These are phyloP conservation scores for Phataginus tetradactyla DNA, from an alignment of 2,797 vertebrate genomes.

Conservation along the genomic window DNA sequence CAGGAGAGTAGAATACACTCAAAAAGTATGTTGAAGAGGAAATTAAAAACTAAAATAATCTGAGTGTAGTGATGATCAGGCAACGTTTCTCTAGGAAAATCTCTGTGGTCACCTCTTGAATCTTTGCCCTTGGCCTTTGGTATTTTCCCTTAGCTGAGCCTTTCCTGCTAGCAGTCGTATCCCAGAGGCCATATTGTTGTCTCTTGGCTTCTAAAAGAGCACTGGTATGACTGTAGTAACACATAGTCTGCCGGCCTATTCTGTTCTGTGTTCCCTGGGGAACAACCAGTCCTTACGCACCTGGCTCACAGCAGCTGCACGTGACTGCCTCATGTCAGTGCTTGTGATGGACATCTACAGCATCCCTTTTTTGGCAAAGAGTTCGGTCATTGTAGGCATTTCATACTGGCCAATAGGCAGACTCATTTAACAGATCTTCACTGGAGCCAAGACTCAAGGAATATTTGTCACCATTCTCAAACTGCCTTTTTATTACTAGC, in stretches of 20 bases:
- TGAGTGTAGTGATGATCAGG: not conserved
- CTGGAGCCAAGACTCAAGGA: not conserved
- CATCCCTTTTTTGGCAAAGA: not conserved
- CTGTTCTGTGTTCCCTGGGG: not conserved
- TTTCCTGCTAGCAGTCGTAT: not conserved
- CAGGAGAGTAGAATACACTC: not conserved
- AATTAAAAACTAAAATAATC: not conserved
- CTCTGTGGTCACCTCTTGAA: not conserved
- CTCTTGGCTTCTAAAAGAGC: not conserved
- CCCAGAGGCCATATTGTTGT: not conserved
- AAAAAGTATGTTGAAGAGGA: not conserved
- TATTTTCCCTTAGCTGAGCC: not conserved
- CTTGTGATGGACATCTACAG: not conserved
- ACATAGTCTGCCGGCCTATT: not conserved
- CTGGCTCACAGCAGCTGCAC: not conserved
- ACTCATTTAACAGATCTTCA: not conserved
- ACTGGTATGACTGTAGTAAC: not conserved
- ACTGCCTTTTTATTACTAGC: not conserved
- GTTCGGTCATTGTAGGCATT: not conserved
- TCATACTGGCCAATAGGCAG: not conserved
- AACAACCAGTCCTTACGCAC: not conserved
- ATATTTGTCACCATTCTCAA: not conserved
- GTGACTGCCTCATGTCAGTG: accelerated
- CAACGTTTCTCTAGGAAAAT: not conserved
- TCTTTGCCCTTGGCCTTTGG: not conserved